Conservation (phyloP, 92 coral and sea anemone species). For the Anthopleura xanthogrammica region DNA sequence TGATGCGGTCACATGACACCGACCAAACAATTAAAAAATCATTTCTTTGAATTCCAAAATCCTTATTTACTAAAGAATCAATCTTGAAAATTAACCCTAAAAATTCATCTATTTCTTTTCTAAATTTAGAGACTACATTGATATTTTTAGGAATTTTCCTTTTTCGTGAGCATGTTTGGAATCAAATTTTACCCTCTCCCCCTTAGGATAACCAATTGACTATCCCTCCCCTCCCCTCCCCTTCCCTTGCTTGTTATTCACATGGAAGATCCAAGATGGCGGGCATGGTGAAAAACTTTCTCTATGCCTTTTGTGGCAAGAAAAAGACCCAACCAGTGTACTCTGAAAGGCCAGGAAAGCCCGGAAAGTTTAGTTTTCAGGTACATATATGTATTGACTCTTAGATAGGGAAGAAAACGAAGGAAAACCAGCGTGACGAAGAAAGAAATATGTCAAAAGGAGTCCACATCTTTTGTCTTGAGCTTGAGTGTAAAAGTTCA, state of each 20-base stretch:
- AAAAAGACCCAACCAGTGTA: slow-evolving; percentile 87
- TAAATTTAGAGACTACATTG: not conserved
- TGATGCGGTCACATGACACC: slow-evolving; percentile 19
- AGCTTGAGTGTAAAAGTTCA: no score
- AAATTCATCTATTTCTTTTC: not conserved
- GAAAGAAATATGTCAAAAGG: no score
- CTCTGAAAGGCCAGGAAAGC: slow-evolving; percentile 60
- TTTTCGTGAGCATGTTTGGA: not conserved
- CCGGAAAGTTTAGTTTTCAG: slow-evolving; percentile 84
- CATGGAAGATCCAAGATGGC: slow-evolving; percentile 68
- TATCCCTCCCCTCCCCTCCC: not conserved
- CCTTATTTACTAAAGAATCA: no score
- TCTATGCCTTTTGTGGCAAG: slow-evolving; percentile 97
- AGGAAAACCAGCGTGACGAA: no score
- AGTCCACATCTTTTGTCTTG: no score
- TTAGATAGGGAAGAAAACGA: no score
- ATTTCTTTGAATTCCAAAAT: not conserved
- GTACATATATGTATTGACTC: slow-evolving; percentile 29
- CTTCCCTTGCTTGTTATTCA: not conserved
- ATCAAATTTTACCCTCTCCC: not conserved
- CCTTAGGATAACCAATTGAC: not conserved
- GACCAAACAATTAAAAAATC: not conserved
- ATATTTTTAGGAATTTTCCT: not conserved
- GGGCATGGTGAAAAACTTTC: slow-evolving; percentile 87
- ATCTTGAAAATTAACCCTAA: no score